Conservation (phyloP, 2,797 vertebrate species). For the Lindbergichthys nudifrons region DNA sequence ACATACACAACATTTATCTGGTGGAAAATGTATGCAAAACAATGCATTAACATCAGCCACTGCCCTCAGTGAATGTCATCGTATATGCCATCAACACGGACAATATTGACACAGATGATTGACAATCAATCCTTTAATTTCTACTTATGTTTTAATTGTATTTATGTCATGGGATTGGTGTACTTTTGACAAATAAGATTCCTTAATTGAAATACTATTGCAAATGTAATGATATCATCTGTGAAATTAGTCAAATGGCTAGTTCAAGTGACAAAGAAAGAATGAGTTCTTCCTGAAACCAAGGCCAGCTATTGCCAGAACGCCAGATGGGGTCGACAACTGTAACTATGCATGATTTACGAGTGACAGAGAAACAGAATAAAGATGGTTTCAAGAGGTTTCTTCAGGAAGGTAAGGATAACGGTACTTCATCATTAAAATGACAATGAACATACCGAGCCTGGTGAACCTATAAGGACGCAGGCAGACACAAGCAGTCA, state of each 20-base stretch:
- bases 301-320: constrained; percentile 37
- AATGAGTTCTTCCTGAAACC: constrained; percentile 25
- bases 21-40: too few relatives aligned
- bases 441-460: constrained; percentile 71
- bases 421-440: constrained; percentile 61
- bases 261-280: constrained; percentile 21
- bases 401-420: constrained; percentile 56
- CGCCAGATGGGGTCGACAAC: constrained; percentile 60
- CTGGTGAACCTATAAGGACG: constrained; percentile 62
- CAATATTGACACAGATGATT: too few relatives aligned
- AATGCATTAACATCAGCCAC: too few relatives aligned
- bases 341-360: constrained; percentile 58
- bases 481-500: constrained; percentile 26
- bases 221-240: constrained; percentile 19
- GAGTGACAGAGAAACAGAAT: constrained; percentile 53
- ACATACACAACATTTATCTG: not conserved
- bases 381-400: constrained; percentile 64
- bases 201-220: constrained; percentile 4
- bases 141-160: not conserved
- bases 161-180: not conserved
- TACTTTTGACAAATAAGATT: not conserved
- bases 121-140: too few relatives aligned
- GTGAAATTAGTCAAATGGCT: constrained; percentile 25
- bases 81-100: too few relatives aligned
- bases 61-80: too few relatives aligned